Base-by-base conservation (phyloP, 2,113 vertebrate genomes). In the Periophthalmus modestus region DNA sequence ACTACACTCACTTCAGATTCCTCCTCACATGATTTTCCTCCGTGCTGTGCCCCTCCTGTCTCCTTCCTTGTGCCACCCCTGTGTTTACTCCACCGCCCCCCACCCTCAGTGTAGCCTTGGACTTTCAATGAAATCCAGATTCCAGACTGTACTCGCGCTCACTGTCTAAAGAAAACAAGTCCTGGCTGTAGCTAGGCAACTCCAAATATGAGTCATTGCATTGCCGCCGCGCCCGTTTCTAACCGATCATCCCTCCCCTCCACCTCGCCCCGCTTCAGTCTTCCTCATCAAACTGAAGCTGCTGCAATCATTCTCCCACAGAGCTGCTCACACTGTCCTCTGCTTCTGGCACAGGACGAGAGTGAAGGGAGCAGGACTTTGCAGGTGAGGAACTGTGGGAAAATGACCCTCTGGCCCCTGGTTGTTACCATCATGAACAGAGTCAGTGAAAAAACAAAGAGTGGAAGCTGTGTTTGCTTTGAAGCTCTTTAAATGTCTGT, bases 141-240 rank as follows among this genome's bases (percentile, higher is more conserved):
- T 74, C 50, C 86, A 84, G 80, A 82, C 78, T 82, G 75, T 84
- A 81, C 85, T 87, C 84, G 68, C 43, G 19, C 79, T 78, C 78
- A 46, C 63, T 46, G 33, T 81, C 77, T 61, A 86, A 89, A 87
- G 88, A 92, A 93, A 93, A 93, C 91, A 93, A 92, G 87, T 91
- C 83, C 69, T 75, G 69, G 78, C 79, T 63, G 92, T 92, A 91
- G 81, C 92, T 93, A 92, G 88, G 92, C 92, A 93, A 93, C 92
- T 83, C 85, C 82, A 90, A 93, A 91, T 86, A 88, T 93, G 92
- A 93, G 87, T 93, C 92, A 93, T 87, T 85, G 36, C 23, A 15
- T 23, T 58, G 54, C 79, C 68, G 81, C 92, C 90, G 85, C 92
- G 69, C 92, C 92, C 90, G 80, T 89, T 83, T 83, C 84, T 84